Evolutionary conservation across 2,797 vertebrate species (phyloP), one percentile per base, ranked within the genome.

Genomic region (Sylvilagus floridanus): DNA sequence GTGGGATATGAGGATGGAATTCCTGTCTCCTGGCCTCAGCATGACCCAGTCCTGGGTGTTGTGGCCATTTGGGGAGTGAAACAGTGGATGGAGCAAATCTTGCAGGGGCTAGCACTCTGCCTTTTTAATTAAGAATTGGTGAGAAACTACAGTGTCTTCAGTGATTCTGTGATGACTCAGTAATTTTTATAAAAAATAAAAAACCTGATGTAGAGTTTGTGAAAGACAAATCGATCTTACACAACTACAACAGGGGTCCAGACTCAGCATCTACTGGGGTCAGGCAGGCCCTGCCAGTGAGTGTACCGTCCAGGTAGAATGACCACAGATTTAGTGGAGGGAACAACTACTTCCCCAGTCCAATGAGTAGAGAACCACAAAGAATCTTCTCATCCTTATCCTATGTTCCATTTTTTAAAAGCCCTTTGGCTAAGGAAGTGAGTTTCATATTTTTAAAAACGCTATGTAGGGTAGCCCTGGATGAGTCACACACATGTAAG

Each of bases 71-170:
- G n/a, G n/a, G n/a, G n/a, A n/a, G n/a, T n/a, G n/a, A n/a, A n/a
- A n/a, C n/a, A n/a, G n/a, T n/a, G n/a, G n/a, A n/a, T n/a, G n/a
- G n/a, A n/a, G n/a, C n/a, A n/a, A n/a, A n/a, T n/a, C n/a, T n/a
- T n/a, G n/a, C n/a, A n/a, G n/a, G n/a, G n/a, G n/a, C n/a, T n/a
- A n/a, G n/a, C n/a, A 47, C 42, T 47, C 42, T 47, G 42, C 8
- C 69, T 85, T 82, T 35, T 87, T 86, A 79, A 62, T 30, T 81
- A 84, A 92, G 65, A 91, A 32, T 54, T 14, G 22, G 83, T 30
- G 50, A 85, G 30, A 68, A 19, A 24, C 66, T 73, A 69, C 10
- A 82, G 42, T 84, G 30, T 90, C 73, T 35, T 68, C 19, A 63
- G 26, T 21, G 7, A 37, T 37, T 24, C 30, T 60, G 47, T 24